Evolutionary conservation across 1,140 invertebrate genomes (phyloP), one percentile per base, ranked within the genome.

Genomic region (Drosophila ananassae): DNA sequence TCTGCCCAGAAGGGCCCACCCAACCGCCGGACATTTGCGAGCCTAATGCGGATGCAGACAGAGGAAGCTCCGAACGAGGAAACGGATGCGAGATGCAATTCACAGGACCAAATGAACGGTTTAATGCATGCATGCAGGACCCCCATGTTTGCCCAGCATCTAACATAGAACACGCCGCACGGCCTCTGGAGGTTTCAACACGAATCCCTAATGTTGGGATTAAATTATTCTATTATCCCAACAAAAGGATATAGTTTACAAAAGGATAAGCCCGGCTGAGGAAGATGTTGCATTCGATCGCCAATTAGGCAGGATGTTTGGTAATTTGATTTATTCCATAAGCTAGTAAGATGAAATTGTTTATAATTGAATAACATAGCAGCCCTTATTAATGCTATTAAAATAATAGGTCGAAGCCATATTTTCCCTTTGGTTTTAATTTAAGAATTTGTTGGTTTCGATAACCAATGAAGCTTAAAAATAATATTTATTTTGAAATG

Each of bases 1-100:
- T 79, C 79, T 83, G 79, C 69, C 39, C 78, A 63, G 67, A 81
- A 77, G 71, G 59, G 79, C 79, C 79, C 75, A 22, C 41, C 68
- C 71, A 76, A 21, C 4, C 9, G 9, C 12, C 48, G 3, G 17
- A 25, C 24, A 34, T 34, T 25, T n/a, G 2, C 32, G 30, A 24
- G 22, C 28, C 47, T 48, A 76, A 57, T 73, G 69, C 74, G 61
- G 58, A 54, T 69, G 53, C 73, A 80, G 56, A 46, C 57, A 67
- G 55, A 54, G 71, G 54, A 66, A 66, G 41, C 44, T 39, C 32
- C 54, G 21, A 34, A 61, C 57, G 48, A 54, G 41, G 25, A 62
- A 54, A 25, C 79, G 82, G 77, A 87, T 67, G 74, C 73, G 61
- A 77, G 78, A 78, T 87, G 78, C 79, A 87, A 79, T 89, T 82